These are phyloP conservation scores for Trichopria drosophilae DNA, from an alignment of 2,888 invertebrate genomes.

Conservation along the genomic window DNA sequence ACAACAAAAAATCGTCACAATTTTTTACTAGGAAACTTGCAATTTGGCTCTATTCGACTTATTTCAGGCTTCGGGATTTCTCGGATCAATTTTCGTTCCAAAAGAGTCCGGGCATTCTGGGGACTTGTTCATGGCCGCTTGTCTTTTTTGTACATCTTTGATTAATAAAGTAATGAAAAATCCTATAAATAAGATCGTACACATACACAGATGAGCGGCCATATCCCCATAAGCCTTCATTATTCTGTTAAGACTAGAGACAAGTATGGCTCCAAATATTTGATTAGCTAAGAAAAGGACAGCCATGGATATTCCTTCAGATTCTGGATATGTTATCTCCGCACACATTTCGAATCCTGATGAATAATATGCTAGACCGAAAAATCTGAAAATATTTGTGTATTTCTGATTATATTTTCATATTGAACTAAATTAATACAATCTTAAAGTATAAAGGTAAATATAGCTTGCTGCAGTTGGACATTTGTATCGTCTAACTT, in stretches of 20 bases:
- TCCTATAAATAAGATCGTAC: slow-evolving; percentile 19
- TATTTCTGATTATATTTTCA: too few relatives aligned
- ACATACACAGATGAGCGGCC: slow-evolving; percentile 38
- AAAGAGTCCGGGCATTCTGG: too few relatives aligned
- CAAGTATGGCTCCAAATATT: slow-evolving; percentile 38
- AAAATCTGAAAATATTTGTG: slow-evolving; percentile 61
- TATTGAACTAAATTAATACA: too few relatives aligned
- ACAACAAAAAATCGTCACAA: too few relatives aligned
- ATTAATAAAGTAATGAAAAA: slow-evolving; percentile 21
- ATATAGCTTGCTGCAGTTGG: too few relatives aligned
- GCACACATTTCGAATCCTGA: slow-evolving; percentile 73
- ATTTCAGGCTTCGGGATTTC: too few relatives aligned
- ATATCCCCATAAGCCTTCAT: slow-evolving; percentile 38
- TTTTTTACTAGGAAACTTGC: too few relatives aligned
- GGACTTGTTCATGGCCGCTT: too few relatives aligned
- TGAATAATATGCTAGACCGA: slow-evolving; percentile 72
- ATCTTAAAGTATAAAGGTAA: too few relatives aligned
- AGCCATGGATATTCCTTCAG: slow-evolving; percentile 70
- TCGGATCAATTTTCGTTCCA: too few relatives aligned
- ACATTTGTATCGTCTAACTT: too few relatives aligned
- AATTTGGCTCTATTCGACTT: too few relatives aligned
- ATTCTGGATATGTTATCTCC: slow-evolving; percentile 70
- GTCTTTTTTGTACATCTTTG: slow-evolving; percentile 30
- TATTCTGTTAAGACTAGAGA: slow-evolving; percentile 41
- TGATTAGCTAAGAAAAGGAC: slow-evolving; percentile 63